Conservation (phyloP, 2,113 vertebrate genomes). For the Indicator maculatus region DNA sequence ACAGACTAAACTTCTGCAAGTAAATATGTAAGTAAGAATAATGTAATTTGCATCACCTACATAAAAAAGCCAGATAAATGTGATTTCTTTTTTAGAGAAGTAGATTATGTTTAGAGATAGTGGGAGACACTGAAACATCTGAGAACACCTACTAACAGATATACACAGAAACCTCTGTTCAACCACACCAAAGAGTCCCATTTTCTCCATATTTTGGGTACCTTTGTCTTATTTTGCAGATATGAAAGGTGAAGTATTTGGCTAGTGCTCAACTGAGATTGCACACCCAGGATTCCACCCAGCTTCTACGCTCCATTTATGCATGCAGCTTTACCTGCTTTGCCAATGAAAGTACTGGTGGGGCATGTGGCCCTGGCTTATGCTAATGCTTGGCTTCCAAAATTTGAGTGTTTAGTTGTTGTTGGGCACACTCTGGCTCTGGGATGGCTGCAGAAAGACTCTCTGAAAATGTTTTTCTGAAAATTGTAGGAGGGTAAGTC, state of each 20-base stretch:
- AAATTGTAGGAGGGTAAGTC: not conserved
- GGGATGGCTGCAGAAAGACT: not conserved
- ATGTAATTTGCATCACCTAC: not conserved
- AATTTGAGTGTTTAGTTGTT: constrained; percentile 16
- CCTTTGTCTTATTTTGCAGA: not conserved
- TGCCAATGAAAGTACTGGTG: not conserved
- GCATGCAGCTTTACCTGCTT: not conserved
- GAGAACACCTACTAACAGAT: not conserved
- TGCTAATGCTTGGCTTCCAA: not conserved
- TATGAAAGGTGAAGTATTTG: constrained; percentile 2
- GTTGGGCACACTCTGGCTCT: not conserved
- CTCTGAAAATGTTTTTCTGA: not conserved
- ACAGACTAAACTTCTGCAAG: not conserved
- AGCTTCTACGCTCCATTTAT: not conserved
- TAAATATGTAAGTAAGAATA: not conserved
- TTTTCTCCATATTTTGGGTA: not conserved
- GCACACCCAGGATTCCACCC: not conserved
- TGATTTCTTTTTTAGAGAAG: not conserved
- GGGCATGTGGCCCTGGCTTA: not conserved
- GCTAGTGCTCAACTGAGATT: not conserved
- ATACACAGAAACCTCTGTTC: not conserved
- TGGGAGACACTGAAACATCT: not conserved
- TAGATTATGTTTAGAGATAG: not conserved
- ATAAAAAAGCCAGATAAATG: not conserved
- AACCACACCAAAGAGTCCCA: not conserved